Conservation (phyloP, 1,140 invertebrate genomes). For the Lepidurus arcticus region DNA sequence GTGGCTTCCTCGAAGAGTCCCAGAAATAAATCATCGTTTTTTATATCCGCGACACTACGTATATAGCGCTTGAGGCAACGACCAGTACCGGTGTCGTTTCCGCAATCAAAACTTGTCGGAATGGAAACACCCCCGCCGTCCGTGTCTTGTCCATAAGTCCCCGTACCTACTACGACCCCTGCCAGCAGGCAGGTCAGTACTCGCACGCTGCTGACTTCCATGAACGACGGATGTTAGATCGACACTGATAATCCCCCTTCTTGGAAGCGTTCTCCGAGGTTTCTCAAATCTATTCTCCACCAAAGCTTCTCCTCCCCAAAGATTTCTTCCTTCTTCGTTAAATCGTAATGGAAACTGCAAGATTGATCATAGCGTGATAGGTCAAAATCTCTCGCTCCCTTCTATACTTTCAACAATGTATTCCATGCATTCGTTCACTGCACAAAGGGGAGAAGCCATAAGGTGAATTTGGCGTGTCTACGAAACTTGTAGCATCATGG, state of each 20-base stretch:
- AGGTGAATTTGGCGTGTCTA: background rate
- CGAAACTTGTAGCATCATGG: background rate
- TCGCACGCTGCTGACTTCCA: background rate
- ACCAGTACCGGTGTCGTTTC: background rate
- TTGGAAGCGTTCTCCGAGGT: background rate
- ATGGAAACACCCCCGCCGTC: background rate
- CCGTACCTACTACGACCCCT: background rate
- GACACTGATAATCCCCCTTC: background rate
- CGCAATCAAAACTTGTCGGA: conserved; percentile 9
- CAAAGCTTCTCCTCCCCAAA: too few relatives aligned
- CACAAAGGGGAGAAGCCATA: background rate
- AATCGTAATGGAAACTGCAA: background rate
- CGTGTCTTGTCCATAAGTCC: background rate
- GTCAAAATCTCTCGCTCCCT: background rate
- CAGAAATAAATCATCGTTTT: conserved; percentile 11
- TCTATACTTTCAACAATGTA: background rate
- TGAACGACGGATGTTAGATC: background rate
- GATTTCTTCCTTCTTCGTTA: background rate
- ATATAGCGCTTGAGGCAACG: background rate
- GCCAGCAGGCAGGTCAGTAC: background rate
- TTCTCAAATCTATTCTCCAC: background rate
- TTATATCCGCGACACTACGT: background rate
- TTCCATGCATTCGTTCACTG: conserved; percentile 6
- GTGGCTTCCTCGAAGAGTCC: conserved; percentile 3
- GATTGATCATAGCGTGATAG: background rate